Percentiles rank a stretch among this genome's conserved stretches.
Evolutionary conservation across 2,888 invertebrate genomes (phyloP).

Genomic region (Acanthosepion pharaonis): DNA sequence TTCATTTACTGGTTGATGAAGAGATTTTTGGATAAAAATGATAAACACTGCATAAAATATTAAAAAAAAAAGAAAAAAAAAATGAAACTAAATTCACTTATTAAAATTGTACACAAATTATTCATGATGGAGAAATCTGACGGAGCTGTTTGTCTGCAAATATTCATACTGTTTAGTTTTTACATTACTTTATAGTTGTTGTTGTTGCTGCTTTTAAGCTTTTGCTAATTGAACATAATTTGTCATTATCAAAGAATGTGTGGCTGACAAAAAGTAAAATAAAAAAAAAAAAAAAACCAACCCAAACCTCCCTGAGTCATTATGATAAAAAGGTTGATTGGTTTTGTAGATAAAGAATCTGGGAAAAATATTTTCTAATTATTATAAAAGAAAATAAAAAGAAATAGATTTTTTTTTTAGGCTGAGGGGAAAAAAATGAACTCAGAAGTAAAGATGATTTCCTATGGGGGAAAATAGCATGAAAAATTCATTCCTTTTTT

Average conservation of each 20-base stretch:
- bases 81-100: neutral
- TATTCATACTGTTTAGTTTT: neutral
- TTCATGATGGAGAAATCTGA: neutral
- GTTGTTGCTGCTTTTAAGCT: neutral
- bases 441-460: neutral
- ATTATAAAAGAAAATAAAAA: neutral
- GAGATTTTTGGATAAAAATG: too few species aligned
- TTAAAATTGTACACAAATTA: neutral
- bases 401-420: neutral
- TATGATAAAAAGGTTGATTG: neutral
- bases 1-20: neutral
- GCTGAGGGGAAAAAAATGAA: neutral
- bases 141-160: neutral
- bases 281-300: neutral
- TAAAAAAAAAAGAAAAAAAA: too few species aligned
- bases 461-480: neutral
- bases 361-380: neutral
- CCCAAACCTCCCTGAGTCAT: neutral
- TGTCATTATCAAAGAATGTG: constrained; percentile 6
- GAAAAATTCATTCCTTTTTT: too few species aligned
- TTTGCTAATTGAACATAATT: neutral
- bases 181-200: too few species aligned
- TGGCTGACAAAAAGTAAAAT: neutral
- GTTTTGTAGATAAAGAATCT: neutral
- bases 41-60: too few species aligned